Base-by-base conservation (phyloP, 2,113 vertebrate species). In the Camelus bactrianus region DNA sequence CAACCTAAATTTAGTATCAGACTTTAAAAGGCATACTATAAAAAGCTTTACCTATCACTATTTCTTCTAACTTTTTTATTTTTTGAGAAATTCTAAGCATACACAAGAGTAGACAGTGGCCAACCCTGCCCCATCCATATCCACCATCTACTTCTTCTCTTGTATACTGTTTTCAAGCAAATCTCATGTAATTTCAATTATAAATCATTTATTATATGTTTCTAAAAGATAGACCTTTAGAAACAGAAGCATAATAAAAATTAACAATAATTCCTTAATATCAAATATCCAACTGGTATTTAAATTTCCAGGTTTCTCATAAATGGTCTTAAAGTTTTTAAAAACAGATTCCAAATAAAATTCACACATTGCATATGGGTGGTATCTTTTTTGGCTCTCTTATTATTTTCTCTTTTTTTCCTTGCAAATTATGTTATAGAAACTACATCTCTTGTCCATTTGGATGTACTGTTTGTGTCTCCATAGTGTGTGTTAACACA, bases 131-230 rank as follows among this genome's bases (percentile, higher is more conserved):
- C 38, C 54, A 85, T 48, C 19, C 54, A 79, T 8, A 84, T 24
- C 38, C 42, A 56, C 38, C 13, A 12, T 35, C 48, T 17, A 42
- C 38, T 32, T n/a, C 38, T 93, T 84, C 19, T 16, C 35, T 93
- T 80, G 60, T 54, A 22, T 80, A 56, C 86, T 84, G 52, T 73
- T 90, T 93, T 85, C 50, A 96, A 80, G 64, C 64, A 93, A 84
- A 65, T 80, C 6, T 60, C 30, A 26, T 83, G 15, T 32, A 81
- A 50, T 96, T 90, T 90, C n/a, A 46, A 5, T 89, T 70, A 77
- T 50, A 81, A 73, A 69, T 84, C 62, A 79, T 96, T 89, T 54
- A 56, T 93, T 80, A 19, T 76, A 64, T 54, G 32, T 73, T 81
- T 92, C 56, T 87, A 35, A 80, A 93, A 93, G 26, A 75, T 42